These are phyloP conservation scores for Notechis scutatus DNA, from an alignment of 2,113 vertebrate species.

Conservation along the genomic window DNA sequence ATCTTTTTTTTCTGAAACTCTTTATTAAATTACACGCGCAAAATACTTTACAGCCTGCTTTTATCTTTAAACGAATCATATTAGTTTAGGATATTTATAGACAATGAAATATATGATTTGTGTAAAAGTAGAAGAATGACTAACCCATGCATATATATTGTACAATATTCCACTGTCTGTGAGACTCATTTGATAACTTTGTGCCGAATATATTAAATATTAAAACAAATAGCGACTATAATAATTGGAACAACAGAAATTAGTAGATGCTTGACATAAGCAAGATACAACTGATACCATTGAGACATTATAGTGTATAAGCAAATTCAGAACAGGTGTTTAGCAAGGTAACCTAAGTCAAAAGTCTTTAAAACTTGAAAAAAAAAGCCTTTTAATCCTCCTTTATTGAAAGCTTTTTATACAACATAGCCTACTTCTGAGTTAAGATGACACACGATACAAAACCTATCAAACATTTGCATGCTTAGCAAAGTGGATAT, in stretches of 20 bases:
- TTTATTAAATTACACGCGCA: neutral
- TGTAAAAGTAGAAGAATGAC: neutral
- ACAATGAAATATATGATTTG: neutral
- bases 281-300: neutral
- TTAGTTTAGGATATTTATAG: neutral
- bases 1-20: neutral
- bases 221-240: neutral
- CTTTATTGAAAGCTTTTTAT: neutral
- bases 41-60: neutral
- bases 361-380: neutral
- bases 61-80: neutral
- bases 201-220: neutral
- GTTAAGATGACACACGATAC: neutral
- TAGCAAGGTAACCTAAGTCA: neutral
- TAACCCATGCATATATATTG: neutral
- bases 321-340: neutral
- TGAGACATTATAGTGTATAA: neutral
- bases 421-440: neutral
- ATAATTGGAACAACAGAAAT: neutral
- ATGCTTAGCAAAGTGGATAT: neutral
- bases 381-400: neutral
- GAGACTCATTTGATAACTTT: neutral
- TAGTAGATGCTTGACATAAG: neutral
- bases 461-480: neutral
- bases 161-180: neutral